Percentiles rank a stretch among this genome's conserved stretches.
Conservation (phyloP, 2,888 invertebrate genomes). For the Rotaria magnacalcarata region DNA sequence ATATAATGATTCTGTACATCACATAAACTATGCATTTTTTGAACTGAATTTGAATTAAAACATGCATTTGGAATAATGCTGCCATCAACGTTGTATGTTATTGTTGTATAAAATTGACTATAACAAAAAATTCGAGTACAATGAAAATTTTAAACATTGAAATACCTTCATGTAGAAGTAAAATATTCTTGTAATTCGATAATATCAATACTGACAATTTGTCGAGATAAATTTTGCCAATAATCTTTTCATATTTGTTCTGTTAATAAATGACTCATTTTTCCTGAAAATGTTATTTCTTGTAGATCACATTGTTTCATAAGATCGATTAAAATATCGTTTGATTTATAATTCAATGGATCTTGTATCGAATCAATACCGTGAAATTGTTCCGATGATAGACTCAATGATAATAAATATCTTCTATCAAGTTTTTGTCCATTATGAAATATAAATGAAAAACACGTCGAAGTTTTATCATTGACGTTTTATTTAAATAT, state of each 20-base stretch:
- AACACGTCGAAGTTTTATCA: neutral
- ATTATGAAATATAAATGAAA: neutral
- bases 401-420: neutral
- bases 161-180: neutral
- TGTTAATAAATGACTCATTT: neutral
- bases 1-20: neutral
- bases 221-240: neutral
- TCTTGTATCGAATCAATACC: neutral
- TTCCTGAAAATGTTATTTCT: constrained; percentile 18
- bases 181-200: neutral
- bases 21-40: neutral
- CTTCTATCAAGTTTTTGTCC: constrained; percentile 12
- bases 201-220: neutral
- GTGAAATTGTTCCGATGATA: neutral
- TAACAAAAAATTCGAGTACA: neutral
- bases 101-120: constrained; percentile 20
- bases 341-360: neutral
- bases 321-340: neutral
- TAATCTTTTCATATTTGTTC: neutral
- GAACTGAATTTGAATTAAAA: neutral
- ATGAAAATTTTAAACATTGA: neutral
- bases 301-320: constrained; percentile 3
- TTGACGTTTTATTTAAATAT: neutral
- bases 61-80: neutral
- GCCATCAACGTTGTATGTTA: neutral